Base-by-base conservation (phyloP, 2,888 invertebrate species). In the Cheilosia pagana region DNA sequence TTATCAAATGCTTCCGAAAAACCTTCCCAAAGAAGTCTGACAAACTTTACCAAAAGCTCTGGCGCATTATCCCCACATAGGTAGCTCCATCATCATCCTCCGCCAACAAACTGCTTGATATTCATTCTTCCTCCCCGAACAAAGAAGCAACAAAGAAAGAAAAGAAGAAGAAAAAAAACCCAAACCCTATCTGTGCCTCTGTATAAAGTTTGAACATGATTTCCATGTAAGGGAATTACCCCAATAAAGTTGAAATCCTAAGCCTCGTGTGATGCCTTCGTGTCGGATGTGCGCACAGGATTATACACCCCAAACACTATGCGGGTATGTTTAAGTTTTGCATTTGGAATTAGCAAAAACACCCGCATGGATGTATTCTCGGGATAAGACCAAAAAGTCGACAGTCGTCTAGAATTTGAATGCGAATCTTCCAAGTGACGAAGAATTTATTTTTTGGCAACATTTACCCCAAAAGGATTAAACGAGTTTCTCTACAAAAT, bases 281-380 rank as follows among this genome's bases (percentile, higher is more conserved):
- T 81, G 81, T 76, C 28, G 35, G 23, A 43, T 72, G 52, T 53
- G 71, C 85, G 79, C 65, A 70, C 62, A 71, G 81, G 81, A 85
- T 81, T 85, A 85, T 45, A 35, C 48, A 35, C 48, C 59, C 45
- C 21, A 68, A 67, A 75, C 57, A 48, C 55, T 31, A 21, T 53
- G 4, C 7, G 25, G 23, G 43, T 78, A 70, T 76, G 76, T 81
- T 81, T 76, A 81, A 86, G 81, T 86, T 86, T 86, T 86, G 86
- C 86, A 86, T 81, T 86, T 75, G 76, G 81, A 86, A 86, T 86
- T 86, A 86, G 81, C 86, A 83, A 81, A 81, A 86, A 86, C 35
- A 35, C 81, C 85, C 75, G 68, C 83, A 75, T 74, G 63, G 50
- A 78, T 70, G 75, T 57, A 63, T 81, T 79, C 78, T 77, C 53